Conservation (phyloP, 2,113 vertebrate species). For the Arenaria interpres region DNA sequence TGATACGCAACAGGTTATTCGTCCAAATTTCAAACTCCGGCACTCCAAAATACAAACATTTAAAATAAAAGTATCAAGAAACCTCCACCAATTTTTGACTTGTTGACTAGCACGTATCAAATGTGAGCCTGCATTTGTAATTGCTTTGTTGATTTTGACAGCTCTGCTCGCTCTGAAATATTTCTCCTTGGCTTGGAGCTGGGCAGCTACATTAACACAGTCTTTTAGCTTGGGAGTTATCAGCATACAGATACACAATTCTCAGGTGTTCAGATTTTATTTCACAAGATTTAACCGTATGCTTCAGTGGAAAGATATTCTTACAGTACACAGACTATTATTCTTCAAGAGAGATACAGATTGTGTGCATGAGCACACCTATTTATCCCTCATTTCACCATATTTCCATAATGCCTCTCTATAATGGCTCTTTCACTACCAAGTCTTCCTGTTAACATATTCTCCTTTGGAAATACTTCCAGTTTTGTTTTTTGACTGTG, state of each 20-base stretch:
- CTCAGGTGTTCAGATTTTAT: not conserved
- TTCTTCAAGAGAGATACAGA: not conserved
- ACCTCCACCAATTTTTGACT: not conserved
- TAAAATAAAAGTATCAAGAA: not conserved
- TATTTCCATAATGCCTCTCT: not conserved
- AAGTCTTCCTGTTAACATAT: not conserved
- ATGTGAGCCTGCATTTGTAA: rapidly evolving
- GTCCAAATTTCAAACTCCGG: not conserved
- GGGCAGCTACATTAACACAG: not conserved
- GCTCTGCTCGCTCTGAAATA: not conserved
- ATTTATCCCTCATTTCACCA: not conserved
- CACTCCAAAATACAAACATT: not conserved
- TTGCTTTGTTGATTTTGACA: not conserved
- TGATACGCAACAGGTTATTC: not conserved
- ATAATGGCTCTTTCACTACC: not conserved
- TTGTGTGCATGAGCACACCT: not conserved
- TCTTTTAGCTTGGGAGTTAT: not conserved
- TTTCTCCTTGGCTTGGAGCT: not conserved
- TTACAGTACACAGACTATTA: not conserved
- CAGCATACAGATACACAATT: not conserved
- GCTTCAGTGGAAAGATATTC: not conserved
- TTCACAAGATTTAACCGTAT: not conserved
- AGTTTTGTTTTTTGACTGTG: not conserved
- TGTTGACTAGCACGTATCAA: rapidly evolving
- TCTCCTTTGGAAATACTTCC: not conserved